These are phyloP conservation scores for Oryzias javanicus DNA, from an alignment of 2,113 vertebrate genomes.

Conservation along the genomic window DNA sequence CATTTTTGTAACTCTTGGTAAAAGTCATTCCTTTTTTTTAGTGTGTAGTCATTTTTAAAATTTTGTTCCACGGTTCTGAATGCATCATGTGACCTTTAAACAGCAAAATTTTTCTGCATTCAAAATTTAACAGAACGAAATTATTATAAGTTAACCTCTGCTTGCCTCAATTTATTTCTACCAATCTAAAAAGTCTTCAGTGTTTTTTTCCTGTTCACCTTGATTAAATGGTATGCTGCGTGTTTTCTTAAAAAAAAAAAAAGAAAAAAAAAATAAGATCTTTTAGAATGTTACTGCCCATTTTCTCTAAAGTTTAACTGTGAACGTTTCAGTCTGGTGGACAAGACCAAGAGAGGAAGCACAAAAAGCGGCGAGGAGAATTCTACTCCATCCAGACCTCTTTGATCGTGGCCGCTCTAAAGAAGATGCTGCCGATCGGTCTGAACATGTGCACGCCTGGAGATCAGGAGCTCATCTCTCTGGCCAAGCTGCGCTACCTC, in stretches of 20 bases:
- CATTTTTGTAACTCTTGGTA: too few relatives aligned
- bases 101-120: too few relatives aligned
- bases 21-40: too few relatives aligned
- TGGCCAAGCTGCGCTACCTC: constrained; percentile 90
- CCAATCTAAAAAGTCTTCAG: too few relatives aligned
- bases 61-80: too few relatives aligned
- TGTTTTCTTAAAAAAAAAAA: neutral
- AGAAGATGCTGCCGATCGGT: constrained; percentile 98
- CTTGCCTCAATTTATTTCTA: too few relatives aligned
- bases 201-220: too few relatives aligned
- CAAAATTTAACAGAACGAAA: too few relatives aligned
- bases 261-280: neutral
- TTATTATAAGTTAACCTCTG: too few relatives aligned
- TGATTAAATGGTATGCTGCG: too few relatives aligned
- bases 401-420: constrained; percentile 94
- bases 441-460: constrained; percentile 98
- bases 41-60: too few relatives aligned
- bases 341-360: constrained; percentile 96
- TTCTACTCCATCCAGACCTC: constrained; percentile 98
- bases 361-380: constrained; percentile 92
- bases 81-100: too few relatives aligned
- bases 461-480: constrained; percentile 95
- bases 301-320: constrained; percentile 6
- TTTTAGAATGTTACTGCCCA: neutral
- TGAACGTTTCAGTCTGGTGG: constrained; percentile 87